These are phyloP conservation scores for Hippocampus zosterae DNA, from an alignment of 2,113 vertebrate species.

Conservation along the genomic window DNA sequence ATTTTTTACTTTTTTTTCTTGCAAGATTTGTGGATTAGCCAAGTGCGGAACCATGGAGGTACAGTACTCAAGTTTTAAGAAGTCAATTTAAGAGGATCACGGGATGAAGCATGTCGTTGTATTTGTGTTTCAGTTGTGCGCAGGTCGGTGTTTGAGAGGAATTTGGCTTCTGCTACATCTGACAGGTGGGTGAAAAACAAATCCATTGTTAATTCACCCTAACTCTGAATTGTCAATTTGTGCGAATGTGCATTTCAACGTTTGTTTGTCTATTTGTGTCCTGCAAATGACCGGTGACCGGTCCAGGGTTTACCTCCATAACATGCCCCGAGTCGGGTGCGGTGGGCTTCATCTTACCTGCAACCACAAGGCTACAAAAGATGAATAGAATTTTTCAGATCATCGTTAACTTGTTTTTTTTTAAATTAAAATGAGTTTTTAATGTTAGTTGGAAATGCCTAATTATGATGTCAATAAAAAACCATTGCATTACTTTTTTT, in stretches of 20 bases:
- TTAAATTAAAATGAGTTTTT: too few relatives aligned
- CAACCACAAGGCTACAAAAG: not conserved
- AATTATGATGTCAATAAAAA: too few relatives aligned
- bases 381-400: not conserved
- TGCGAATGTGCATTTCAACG: not conserved
- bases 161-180: constrained; percentile 53
- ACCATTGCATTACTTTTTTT: too few relatives aligned
- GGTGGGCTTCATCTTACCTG: not conserved
- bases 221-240: too few relatives aligned
- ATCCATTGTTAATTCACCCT: not conserved
- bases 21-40: constrained; percentile 16
- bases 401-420: too few relatives aligned
- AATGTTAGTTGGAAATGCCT: too few relatives aligned
- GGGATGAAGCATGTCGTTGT: constrained; percentile 4
- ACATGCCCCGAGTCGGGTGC: not conserved
- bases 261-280: not conserved
- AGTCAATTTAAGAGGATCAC: not conserved
- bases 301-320: not conserved
- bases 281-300: not conserved
- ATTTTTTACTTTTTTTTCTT: constrained; percentile 8
- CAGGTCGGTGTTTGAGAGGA: constrained; percentile 28
- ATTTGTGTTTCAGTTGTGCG: constrained; percentile 39
- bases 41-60: constrained; percentile 52
- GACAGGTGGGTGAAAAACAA: constrained; percentile 44
- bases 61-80: constrained; percentile 14